Evolutionary conservation across 1,140 invertebrate species (phyloP).

Genomic region (Macrostomum lignano): DNA sequence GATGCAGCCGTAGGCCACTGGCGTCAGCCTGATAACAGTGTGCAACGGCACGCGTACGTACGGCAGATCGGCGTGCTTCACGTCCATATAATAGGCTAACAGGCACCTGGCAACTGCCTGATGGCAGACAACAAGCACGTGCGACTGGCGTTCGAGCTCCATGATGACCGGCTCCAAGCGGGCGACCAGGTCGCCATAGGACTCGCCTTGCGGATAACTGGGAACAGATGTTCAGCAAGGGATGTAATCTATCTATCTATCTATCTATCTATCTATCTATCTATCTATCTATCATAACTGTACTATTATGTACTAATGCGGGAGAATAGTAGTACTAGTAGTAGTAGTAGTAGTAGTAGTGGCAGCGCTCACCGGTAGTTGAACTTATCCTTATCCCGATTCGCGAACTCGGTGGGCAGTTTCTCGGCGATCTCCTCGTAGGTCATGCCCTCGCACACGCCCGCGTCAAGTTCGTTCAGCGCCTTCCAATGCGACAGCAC

Average conservation of each 20-base stretch:
- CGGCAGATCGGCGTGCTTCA: too few species aligned
- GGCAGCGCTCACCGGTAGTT: constrained; percentile 94
- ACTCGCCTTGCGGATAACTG: too few species aligned
- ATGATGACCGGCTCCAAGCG: constrained; percentile 85
- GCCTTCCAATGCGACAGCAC: constrained; percentile 70
- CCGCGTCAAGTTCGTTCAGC: constrained; percentile 96
- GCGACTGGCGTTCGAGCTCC: constrained; percentile 88
- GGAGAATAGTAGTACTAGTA: too few species aligned
- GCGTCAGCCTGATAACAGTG: constrained; percentile 80
- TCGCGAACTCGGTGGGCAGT: constrained; percentile 77
- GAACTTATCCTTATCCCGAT: constrained; percentile 84
- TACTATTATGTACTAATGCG: too few species aligned
- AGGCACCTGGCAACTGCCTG: constrained; percentile 85
- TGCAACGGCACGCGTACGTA: constrained; percentile 78
- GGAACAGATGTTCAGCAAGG: too few species aligned
- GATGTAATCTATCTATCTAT: too few species aligned
- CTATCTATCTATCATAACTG: too few species aligned
- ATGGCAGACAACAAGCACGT: constrained; percentile 86
- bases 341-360: too few species aligned
- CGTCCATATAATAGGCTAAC: constrained; percentile 83
- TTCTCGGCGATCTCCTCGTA: constrained; percentile 83
- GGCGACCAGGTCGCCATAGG: constrained; percentile 81
- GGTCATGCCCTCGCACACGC: constrained; percentile 95
- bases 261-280: too few species aligned
- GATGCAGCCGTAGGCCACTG: constrained; percentile 83